Percentiles rank a stretch among this genome's conserved stretches.
Evolutionary conservation across 2,113 vertebrate genomes (phyloP).

Genomic region (Microcebus jonahi): DNA sequence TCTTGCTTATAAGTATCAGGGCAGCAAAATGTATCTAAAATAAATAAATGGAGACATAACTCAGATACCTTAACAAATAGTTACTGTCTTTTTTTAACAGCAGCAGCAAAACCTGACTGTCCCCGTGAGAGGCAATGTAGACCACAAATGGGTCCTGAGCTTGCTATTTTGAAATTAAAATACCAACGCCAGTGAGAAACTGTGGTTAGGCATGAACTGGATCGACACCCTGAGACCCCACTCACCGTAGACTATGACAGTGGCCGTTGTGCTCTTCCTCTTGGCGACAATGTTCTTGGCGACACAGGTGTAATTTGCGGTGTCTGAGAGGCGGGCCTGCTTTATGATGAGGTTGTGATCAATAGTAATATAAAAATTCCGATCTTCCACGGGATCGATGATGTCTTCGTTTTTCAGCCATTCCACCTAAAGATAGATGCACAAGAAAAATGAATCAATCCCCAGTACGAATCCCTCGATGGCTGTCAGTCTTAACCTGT

Average conservation of each 20-base stretch:
- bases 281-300: constrained; percentile 98
- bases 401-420: constrained; percentile 97
- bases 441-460: constrained; percentile 42
- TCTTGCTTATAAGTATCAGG: not conserved
- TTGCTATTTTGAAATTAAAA: not conserved
- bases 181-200: not conserved
- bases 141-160: not conserved
- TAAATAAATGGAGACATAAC: too few species aligned
- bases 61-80: too few species aligned
- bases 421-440: constrained; percentile 89
- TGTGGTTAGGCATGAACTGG: not conserved
- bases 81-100: too few species aligned
- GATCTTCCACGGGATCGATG: constrained; percentile 94
- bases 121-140: fast-evolving
- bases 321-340: constrained; percentile 96
- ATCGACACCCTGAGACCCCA: not conserved
- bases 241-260: constrained; percentile 96
- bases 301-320: constrained; percentile 96
- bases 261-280: constrained; percentile 93
- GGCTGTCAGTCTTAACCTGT: not conserved
- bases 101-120: not conserved
- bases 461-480: fast-evolving
- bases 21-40: not conserved
- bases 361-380: constrained; percentile 97
- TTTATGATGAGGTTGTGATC: constrained; percentile 99